A percentile compares a stretch with the other conserved stretches of the same genome.
These are phyloP conservation scores for Amphilophus citrinellus DNA, from an alignment of 2,113 vertebrate species.

Conservation along the genomic window DNA sequence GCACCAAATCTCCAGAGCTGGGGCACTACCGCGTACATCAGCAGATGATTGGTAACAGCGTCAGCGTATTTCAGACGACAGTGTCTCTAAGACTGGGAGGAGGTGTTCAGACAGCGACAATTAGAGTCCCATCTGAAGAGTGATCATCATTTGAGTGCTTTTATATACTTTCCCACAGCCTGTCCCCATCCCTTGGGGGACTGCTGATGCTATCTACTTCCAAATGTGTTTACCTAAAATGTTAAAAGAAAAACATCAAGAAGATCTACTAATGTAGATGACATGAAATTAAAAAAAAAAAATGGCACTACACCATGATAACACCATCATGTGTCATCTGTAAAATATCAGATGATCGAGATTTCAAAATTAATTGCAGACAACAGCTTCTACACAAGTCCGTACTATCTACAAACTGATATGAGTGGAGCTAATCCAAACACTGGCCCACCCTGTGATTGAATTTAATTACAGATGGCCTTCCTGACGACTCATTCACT, in stretches of 20 bases:
- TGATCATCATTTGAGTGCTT: constrained; percentile 77
- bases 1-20: constrained; percentile 7
- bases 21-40: constrained; percentile 23
- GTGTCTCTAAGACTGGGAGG: constrained; percentile 70
- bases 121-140: constrained; percentile 78
- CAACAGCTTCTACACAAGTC: constrained; percentile 53
- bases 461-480: constrained; percentile 79
- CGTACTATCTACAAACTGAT: constrained; percentile 79
- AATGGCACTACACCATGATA: not conserved
- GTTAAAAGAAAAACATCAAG: constrained; percentile 60
- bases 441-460: constrained; percentile 83
- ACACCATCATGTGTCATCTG: constrained; percentile 2
- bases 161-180: constrained; percentile 85
- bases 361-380: constrained; percentile 35
- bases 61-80: constrained; percentile 43
- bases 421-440: constrained; percentile 79
- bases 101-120: constrained; percentile 77
- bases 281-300: not conserved
- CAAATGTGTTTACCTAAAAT: constrained; percentile 72
- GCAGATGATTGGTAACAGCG: constrained; percentile 42
- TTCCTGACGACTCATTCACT: constrained; percentile 65
- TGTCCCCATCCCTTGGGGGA: constrained; percentile 76
- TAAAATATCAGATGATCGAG: constrained; percentile 17
- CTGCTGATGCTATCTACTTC: constrained; percentile 78
- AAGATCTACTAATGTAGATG: constrained; percentile 20